Evolutionary conservation across 2,797 vertebrate genomes (phyloP).

Genomic region (Rhodeus uyekii): DNA sequence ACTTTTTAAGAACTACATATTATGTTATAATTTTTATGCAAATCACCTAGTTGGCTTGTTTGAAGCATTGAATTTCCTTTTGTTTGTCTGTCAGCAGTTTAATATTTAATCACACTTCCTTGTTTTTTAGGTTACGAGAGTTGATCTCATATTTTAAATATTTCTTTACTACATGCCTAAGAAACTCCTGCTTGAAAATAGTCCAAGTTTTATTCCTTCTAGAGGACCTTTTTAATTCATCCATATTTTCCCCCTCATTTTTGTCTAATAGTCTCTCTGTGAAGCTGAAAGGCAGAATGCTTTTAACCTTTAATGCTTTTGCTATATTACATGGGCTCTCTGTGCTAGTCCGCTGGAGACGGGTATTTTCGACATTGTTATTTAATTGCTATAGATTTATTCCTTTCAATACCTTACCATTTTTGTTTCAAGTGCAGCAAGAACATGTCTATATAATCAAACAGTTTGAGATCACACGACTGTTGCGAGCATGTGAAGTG

Average conservation of each 20-base stretch:
- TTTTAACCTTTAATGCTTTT: slow-evolving; percentile 37
- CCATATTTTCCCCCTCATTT: not conserved
- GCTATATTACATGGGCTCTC: slow-evolving; percentile 12
- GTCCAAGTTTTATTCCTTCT: slow-evolving; percentile 3
- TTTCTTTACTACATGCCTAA: not conserved
- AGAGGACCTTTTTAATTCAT: not conserved
- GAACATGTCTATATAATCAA: slow-evolving; percentile 2
- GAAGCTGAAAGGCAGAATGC: slow-evolving; percentile 22
- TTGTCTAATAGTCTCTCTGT: slow-evolving; percentile 15
- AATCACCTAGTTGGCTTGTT: not conserved
- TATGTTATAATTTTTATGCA: not conserved
- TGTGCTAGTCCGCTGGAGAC: not conserved
- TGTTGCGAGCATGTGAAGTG: slow-evolving; percentile 22
- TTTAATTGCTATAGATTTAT: slow-evolving; percentile 18
- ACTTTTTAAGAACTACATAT: not conserved
- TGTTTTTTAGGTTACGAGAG: not conserved
- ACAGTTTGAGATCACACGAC: slow-evolving; percentile 12
- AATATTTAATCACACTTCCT: slow-evolving; percentile 18
- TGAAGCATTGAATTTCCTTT: not conserved
- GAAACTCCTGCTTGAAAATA: slow-evolving; percentile 1
- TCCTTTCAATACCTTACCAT: slow-evolving; percentile 5
- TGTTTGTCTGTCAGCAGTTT: slow-evolving; percentile 14
- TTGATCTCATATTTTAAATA: slow-evolving; percentile 9
- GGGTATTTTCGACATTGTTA: slow-evolving; percentile 9
- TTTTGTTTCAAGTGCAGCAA: not conserved